A percentile compares a stretch with the other conserved stretches of the same genome.
These are phyloP conservation scores for Falco peregrinus DNA, from an alignment of 2,797 vertebrate genomes.

Conservation along the genomic window DNA sequence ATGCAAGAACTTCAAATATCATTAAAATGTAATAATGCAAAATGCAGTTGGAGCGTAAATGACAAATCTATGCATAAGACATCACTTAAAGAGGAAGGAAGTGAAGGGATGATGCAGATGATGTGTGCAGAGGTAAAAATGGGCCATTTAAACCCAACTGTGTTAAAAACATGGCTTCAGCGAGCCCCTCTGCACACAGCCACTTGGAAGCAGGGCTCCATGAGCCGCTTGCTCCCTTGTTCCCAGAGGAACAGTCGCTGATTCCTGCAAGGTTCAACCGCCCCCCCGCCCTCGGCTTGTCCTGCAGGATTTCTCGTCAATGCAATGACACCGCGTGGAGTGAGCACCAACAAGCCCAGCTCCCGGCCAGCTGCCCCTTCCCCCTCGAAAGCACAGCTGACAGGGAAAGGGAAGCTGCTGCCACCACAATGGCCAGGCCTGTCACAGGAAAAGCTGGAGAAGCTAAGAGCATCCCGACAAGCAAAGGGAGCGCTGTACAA, in stretches of 20 bases:
- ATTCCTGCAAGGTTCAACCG: not conserved
- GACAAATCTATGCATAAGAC: conserved; percentile 59
- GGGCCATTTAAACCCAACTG: conserved; percentile 32
- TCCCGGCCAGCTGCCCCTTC: not conserved
- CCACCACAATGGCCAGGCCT: not conserved
- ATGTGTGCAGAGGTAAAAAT: conserved; percentile 62
- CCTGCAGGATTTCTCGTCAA: not conserved
- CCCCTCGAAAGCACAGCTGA: not conserved
- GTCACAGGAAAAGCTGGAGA: not conserved
- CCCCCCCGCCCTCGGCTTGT: not conserved
- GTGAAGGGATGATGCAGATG: conserved; percentile 49
- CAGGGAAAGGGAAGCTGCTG: not conserved
- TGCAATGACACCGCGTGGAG: not conserved
- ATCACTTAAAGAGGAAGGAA: conserved; percentile 62
- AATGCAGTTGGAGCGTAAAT: conserved; percentile 65
- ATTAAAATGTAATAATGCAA: conserved; percentile 72
- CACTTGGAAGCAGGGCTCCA: not conserved
- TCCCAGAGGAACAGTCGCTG: not conserved
- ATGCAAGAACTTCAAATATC: conserved; percentile 69
- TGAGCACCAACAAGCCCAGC: not conserved
- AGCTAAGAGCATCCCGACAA: conserved; percentile 22
- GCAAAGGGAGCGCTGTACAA: not conserved
- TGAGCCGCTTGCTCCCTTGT: not conserved
- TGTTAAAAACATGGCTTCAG: conserved; percentile 9
- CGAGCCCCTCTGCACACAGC: not conserved